phyloP scores from a whole-genome alignment of 2,888 invertebrate genomes.

The Cerastis rubricosa region DNA sequence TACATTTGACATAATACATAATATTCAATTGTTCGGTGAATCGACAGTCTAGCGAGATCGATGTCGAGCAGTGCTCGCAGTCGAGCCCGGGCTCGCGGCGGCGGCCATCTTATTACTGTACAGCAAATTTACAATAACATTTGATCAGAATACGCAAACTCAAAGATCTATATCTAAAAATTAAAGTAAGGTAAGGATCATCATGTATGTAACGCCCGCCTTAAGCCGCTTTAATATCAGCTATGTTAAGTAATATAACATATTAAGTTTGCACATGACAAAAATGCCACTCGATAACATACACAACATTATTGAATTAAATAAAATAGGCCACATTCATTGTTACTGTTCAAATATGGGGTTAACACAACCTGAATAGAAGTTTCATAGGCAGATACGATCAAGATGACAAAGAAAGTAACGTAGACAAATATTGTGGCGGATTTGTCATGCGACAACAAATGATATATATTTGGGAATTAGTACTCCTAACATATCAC shows the following conservation, averaged over 20 bases:
- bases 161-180: conserved; percentile 87
- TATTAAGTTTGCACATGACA: conserved; percentile 85
- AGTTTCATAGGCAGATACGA: conserved; percentile 68
- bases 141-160: conserved; percentile 89
- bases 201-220: conserved; percentile 87
- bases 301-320: conserved; percentile 75
- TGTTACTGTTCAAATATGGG: conserved; percentile 83
- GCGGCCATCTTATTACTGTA: conserved; percentile 83
- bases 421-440: conserved; percentile 78
- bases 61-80: conserved; percentile 66
- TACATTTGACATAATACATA: conserved; percentile 87
- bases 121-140: conserved; percentile 89
- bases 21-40: conserved; percentile 87
- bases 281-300: conserved; percentile 79
- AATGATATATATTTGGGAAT: conserved; percentile 84
- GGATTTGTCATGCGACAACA: conserved; percentile 85
- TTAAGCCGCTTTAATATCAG: conserved; percentile 88
- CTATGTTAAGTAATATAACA: conserved; percentile 87
- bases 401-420: conserved; percentile 73
- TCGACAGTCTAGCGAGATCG: conserved; percentile 81
- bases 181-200: conserved; percentile 85
- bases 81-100: conserved; percentile 77
- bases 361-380: conserved; percentile 83
- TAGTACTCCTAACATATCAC: conserved; percentile 86
- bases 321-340: conserved; percentile 88